Evolutionary conservation across 1,140 invertebrate species (phyloP), one percentile per base, ranked within the genome.

Genomic region (Propsilocerus akamusi): DNA sequence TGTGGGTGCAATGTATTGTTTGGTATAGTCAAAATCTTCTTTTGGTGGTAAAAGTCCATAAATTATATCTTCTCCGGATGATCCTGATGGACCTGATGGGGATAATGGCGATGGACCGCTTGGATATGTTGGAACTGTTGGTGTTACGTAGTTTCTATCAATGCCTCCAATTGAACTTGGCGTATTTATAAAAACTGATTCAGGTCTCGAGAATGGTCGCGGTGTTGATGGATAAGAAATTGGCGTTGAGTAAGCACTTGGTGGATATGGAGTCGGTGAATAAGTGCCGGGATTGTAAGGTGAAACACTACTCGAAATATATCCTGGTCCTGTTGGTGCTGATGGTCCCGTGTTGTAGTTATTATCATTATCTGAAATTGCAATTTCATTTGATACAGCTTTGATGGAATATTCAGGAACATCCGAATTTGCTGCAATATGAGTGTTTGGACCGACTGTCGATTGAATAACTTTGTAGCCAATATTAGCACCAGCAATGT

Each of bases 401-500:
- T 41, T 41, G 0, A 41, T 41, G 5, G 25, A 50, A 22, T 62
- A 62, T 25, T 61, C 56, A 5, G 55, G 55, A 47, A 63, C 56
- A 0, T 59, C 59, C 17, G 34, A 14, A 41, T 41, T 41, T 17
- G 59, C 25, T 17, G 46, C 8, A 6, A 25, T 57, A 28, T 66
- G 63, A 0, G 60, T 60, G 20, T 59, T 60, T 0, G 62, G 59
- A 11, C 62, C 64, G 37, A 61, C 55, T 5, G 56, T 55, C 50
- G 60, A 61, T 17, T 61, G 53, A 17, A 82, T 66, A 3, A 83
- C 74, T 8, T 77, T 69, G 54, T 81, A 83, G n/a, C 80, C 80
- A 25, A 80, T 83, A 26, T 77, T 75, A 0, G 80, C 79, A 2
- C 80, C 80, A 2, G 80, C 80, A 52, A 81, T 80, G 57, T 83